Conservation (phyloP, 92 coral and sea anemone genomes). For the Heteractis magnifica region DNA sequence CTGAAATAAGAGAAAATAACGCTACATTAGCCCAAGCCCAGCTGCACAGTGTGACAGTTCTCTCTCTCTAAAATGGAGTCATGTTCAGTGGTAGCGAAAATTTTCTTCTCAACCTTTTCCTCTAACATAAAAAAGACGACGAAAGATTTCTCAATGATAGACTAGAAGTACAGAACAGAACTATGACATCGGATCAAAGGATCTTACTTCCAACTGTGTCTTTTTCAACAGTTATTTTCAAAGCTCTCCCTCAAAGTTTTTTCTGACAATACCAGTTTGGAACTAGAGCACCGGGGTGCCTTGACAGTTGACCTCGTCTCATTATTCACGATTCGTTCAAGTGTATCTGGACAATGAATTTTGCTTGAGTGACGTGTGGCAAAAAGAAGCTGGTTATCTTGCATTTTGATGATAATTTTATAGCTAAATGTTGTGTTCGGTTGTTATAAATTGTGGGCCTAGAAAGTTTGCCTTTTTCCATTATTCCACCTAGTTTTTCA, state of each 20-base stretch:
- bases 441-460: background rate
- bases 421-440: background rate
- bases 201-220: background rate
- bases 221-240: background rate
- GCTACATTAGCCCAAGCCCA: background rate
- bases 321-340: slow-evolving; percentile 6
- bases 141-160: background rate
- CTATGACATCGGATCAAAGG: background rate
- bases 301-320: slow-evolving; percentile 9
- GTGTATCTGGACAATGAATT: slow-evolving; percentile 30
- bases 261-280: slow-evolving; percentile 20
- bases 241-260: slow-evolving; percentile 39
- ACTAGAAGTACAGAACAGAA: background rate
- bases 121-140: background rate
- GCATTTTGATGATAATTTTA: background rate
- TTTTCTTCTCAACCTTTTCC: background rate
- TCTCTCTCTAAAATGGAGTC: background rate
- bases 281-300: background rate
- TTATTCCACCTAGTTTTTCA: background rate
- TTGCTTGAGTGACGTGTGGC: slow-evolving; percentile 32
- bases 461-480: background rate
- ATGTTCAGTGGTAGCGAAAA: background rate
- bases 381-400: background rate
- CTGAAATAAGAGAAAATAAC: slow-evolving; percentile 1
- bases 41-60: background rate